Percentiles rank a stretch among this genome's conserved stretches.
Evolutionary conservation across 2,797 vertebrate genomes (phyloP).

Genomic region (Somateria mollissima): DNA sequence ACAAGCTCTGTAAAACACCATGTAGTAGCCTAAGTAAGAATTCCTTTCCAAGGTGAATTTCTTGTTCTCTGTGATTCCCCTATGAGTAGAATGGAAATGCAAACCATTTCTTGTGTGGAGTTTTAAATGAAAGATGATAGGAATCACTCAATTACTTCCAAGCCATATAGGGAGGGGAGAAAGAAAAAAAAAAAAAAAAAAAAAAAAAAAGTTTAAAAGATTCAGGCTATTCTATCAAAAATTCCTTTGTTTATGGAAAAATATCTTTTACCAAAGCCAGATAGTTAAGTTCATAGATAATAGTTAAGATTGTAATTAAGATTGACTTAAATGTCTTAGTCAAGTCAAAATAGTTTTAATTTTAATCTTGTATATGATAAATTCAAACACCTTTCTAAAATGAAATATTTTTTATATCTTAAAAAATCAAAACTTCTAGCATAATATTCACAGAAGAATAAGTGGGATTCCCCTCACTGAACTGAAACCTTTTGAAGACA

Average conservation of each 20-base stretch:
- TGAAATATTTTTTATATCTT: not conserved
- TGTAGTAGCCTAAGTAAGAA: not conserved
- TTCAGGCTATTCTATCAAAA: not conserved
- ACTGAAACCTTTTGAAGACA: not conserved
- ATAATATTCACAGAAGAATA: not conserved
- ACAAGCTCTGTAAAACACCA: not conserved
- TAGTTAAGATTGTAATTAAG: not conserved
- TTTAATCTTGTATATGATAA: not conserved
- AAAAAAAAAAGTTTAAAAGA: not conserved
- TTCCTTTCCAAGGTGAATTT: not conserved
- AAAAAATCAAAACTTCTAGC: not conserved
- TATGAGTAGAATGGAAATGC: not conserved
- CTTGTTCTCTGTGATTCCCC: not conserved
- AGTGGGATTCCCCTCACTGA: not conserved
- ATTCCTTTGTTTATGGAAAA: not conserved
- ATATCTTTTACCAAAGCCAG: not conserved
- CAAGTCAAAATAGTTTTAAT: not conserved
- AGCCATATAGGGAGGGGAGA: not conserved
- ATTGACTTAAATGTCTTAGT: not conserved
- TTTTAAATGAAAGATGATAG: not conserved
- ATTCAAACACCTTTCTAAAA: not conserved
- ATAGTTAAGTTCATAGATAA: not conserved
- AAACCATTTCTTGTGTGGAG: fast-evolving
- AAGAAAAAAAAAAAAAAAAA: no score
- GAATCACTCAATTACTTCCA: not conserved